Base-by-base conservation (phyloP, 2,797 vertebrate species). In the Psittacula derbiana region DNA sequence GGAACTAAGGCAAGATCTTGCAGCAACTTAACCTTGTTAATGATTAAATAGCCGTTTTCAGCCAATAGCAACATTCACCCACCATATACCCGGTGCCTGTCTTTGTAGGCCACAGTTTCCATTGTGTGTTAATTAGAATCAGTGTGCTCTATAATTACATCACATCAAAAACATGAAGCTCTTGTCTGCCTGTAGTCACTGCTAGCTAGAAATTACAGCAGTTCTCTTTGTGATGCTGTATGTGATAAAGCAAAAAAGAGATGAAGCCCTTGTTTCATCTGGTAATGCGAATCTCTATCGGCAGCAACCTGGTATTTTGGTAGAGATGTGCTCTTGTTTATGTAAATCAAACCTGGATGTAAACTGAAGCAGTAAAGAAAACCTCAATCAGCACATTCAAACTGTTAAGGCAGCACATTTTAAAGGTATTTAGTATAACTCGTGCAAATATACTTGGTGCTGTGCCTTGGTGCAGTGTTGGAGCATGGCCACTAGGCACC, bases 341-440 rank as follows among this genome's bases (percentile, higher is more conserved):
- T 69, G 11, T 70, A 69, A 81, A 58, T 36, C 46, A 41, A 21
- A 8, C 28, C 7, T 65, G 46, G 33, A 25, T 79, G 5, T 61
- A 74, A 67, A 88, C 3, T 41, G 49, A 47, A 52, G 19, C 7
- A 1, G 0, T 33, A 41, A 70, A 70, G 46, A 52, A 64, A 72
- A 43, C 28, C 6, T 1, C 6, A 6, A 43, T 36, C 1, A 4
- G 12, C 6, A 6, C 19, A 25, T 41, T 58, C 19, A 36, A 31
- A 50, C 25, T 21, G 33, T 43, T 40, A 43, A 44, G 61, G 46
- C 30, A 28, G 38, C 1, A 1, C 4, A 6, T 82, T 80, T 75
- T 11, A 69, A 81, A 79, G 55, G 15, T 40, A 10, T 70, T 91
- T 36, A 28, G 7, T 31, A 3, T 4, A 58, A 76, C 9, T 38